Conservation (phyloP, 2,888 invertebrate genomes). For the Rhingia rostrata region DNA sequence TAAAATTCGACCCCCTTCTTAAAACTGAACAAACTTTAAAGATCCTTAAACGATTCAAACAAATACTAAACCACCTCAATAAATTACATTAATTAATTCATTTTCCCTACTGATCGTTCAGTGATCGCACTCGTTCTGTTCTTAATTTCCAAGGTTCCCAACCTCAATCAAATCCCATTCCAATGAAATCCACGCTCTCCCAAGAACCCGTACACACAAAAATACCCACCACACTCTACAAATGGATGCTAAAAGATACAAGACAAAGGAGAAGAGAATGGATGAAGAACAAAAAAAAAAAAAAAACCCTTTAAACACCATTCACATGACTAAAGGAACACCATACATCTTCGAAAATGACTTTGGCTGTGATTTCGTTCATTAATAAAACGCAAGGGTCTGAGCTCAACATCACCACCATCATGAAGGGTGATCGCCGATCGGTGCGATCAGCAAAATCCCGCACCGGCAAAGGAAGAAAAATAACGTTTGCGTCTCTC, state of each 20-base stretch:
- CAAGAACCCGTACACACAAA: neutral
- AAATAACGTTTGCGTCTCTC: conserved; percentile 17
- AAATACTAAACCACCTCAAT: conserved; percentile 61
- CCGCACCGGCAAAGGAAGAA: conserved; percentile 8
- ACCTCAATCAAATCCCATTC: conserved; percentile 72
- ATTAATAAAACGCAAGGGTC: conserved; percentile 73
- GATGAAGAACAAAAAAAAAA: conserved; percentile 9
- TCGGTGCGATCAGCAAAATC: conserved; percentile 50
- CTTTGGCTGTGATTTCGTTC: conserved; percentile 71
- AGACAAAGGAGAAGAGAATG: too few species aligned
- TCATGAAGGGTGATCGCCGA: conserved; percentile 23
- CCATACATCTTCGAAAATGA: conserved; percentile 70
- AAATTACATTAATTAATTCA: conserved; percentile 73
- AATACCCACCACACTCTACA: neutral
- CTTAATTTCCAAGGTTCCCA: conserved; percentile 74
- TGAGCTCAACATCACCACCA: conserved; percentile 16
- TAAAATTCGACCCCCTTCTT: conserved; percentile 59
- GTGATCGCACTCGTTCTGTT: conserved; percentile 55
- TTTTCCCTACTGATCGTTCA: conserved; percentile 61
- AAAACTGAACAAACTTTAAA: conserved; percentile 27
- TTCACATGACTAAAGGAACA: conserved; percentile 67
- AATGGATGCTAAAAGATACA: too few species aligned
- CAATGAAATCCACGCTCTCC: conserved; percentile 50
- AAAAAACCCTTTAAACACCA: conserved; percentile 57
- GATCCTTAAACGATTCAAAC: conserved; percentile 17